Evolutionary conservation across 1,140 invertebrate species (phyloP).

Genomic region (Lepidurus arcticus): DNA sequence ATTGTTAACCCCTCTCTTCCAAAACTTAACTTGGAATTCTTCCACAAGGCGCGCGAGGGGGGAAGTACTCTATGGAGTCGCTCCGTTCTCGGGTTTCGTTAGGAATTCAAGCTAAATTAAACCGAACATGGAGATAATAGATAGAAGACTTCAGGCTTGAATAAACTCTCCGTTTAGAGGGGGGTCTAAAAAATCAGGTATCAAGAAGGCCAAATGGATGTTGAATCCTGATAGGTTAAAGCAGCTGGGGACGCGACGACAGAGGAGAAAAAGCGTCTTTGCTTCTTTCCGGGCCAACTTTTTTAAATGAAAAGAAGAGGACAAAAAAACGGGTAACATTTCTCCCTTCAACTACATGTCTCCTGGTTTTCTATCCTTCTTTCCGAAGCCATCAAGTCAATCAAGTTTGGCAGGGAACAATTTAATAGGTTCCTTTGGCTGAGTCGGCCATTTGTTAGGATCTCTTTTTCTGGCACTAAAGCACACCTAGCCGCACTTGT

Average conservation of each 20-base stretch:
- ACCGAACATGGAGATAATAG: neutral
- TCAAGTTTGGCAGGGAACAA: neutral
- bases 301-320: neutral
- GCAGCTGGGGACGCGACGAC: neutral
- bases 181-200: neutral
- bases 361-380: neutral
- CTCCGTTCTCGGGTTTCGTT: neutral
- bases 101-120: neutral
- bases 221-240: neutral
- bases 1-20: neutral
- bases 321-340: neutral
- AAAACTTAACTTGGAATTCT: neutral
- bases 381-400: neutral
- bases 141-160: neutral
- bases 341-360: neutral
- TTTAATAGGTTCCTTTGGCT: neutral
- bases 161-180: neutral
- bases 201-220: neutral
- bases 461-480: neutral
- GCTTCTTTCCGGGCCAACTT: neutral
- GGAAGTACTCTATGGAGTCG: neutral
- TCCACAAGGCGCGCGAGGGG: neutral
- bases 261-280: neutral
- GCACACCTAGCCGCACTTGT: neutral
- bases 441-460: neutral